Conservation (phyloP, 37 sponge, comb jelly and placozoan genomes). For the Oopsacas minuta region DNA sequence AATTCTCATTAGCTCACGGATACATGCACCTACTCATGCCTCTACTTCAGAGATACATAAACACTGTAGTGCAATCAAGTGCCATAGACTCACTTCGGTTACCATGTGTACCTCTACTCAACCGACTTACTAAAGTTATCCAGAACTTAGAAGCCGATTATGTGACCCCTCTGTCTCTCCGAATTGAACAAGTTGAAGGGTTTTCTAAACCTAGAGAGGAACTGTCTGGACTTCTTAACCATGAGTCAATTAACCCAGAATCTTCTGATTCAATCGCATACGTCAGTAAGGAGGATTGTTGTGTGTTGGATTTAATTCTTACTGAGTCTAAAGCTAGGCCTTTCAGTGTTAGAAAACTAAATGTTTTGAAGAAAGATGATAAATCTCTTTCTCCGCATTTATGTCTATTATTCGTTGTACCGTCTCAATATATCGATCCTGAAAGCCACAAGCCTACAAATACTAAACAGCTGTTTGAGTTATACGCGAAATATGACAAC, state of each 20-base stretch:
- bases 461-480: neutral
- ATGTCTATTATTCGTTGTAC: neutral
- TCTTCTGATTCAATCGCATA: neutral
- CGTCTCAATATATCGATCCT: neutral
- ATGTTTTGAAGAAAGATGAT: neutral
- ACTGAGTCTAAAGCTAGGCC: neutral
- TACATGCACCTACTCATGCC: constrained; percentile 4
- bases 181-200: neutral
- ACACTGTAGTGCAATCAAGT: neutral
- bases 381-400: neutral
- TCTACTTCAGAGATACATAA: neutral
- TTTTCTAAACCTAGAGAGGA: neutral
- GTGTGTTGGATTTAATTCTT: neutral
- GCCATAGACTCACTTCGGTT: neutral
- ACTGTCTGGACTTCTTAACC: neutral
- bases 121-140: neutral
- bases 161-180: neutral
- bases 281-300: neutral
- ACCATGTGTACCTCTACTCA: neutral
- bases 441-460: neutral
- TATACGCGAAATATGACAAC: neutral
- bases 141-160: neutral
- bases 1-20: neutral
- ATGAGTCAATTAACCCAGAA: neutral
- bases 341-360: neutral